phyloP scores from a whole-genome alignment of 2,888 invertebrate species.

The Matsumyia berberina region DNA sequence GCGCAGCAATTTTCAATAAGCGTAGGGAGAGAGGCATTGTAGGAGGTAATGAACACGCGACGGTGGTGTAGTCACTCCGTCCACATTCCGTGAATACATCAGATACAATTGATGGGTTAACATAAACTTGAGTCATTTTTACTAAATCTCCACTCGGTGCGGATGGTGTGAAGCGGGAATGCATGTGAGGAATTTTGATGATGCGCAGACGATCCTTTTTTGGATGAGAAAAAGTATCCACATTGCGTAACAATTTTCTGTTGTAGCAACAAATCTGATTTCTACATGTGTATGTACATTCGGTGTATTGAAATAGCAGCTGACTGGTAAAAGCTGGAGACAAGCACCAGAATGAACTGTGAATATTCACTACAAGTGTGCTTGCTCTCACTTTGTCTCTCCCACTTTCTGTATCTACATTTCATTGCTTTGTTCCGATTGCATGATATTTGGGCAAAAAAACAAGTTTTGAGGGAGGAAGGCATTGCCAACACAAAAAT shows the following conservation, averaged over 20 bases:
- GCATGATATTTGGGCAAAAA: neutral
- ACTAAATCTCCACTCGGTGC: slow-evolving; percentile 1
- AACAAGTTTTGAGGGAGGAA: slow-evolving; percentile 16
- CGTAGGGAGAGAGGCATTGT: neutral
- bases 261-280: slow-evolving; percentile 7
- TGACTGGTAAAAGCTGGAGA: slow-evolving; percentile 3
- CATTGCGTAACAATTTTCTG: slow-evolving; percentile 25
- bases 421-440: slow-evolving; percentile 7
- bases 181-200: slow-evolving; percentile 25
- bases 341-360: neutral
- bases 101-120: slow-evolving; percentile 59
- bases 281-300: too few species aligned
- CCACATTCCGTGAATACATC: slow-evolving; percentile 57
- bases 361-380: slow-evolving; percentile 15
- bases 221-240: neutral
- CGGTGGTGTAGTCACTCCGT: slow-evolving; percentile 4
- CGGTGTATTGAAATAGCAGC: slow-evolving; percentile 5
- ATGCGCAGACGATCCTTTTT: slow-evolving; percentile 23
- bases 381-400: neutral
- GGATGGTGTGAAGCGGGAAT: slow-evolving; percentile 9
- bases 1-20: slow-evolving; percentile 1
- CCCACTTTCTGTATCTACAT: neutral
- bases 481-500: slow-evolving; percentile 18
- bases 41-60: slow-evolving; percentile 31
- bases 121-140: slow-evolving; percentile 46